Conservation (phyloP, 2,888 invertebrate species). For the Cyclophora albipunctata region DNA sequence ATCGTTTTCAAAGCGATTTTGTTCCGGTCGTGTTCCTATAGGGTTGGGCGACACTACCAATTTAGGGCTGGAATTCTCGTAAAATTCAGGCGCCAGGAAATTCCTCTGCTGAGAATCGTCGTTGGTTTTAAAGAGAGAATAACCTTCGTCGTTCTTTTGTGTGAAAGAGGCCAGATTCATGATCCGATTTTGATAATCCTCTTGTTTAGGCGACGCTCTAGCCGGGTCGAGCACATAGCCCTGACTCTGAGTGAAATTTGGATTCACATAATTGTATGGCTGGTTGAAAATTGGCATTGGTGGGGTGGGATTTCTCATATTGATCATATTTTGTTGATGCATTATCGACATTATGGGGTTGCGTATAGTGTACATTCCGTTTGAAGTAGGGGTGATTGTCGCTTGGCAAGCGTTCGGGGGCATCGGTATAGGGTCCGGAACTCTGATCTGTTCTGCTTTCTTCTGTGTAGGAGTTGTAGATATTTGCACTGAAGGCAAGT, state of each 20-base stretch:
- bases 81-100: conserved; percentile 51
- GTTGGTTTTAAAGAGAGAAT: conserved; percentile 54
- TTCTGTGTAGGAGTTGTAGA: conserved; percentile 37
- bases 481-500: conserved; percentile 56
- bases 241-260: conserved; percentile 39
- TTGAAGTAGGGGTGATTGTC: conserved; percentile 67
- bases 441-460: conserved; percentile 52
- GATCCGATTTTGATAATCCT: conserved; percentile 52
- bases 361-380: conserved; percentile 88
- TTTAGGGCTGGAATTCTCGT: conserved; percentile 41
- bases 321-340: conserved; percentile 61
- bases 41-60: conserved; percentile 59
- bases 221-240: conserved; percentile 27
- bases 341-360: conserved; percentile 80
- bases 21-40: conserved; percentile 54
- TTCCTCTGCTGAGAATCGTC: conserved; percentile 48
- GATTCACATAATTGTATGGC: conserved; percentile 48
- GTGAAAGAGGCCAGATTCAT: conserved; percentile 65
- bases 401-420: conserved; percentile 66
- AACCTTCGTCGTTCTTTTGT: conserved; percentile 65
- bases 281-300: conserved; percentile 30
- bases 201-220: conserved; percentile 30
- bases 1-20: conserved; percentile 37
- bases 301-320: conserved; percentile 34
- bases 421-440: conserved; percentile 67